Conservation (phyloP, 2,113 vertebrate genomes). For the Malurus alboscapulatus region DNA sequence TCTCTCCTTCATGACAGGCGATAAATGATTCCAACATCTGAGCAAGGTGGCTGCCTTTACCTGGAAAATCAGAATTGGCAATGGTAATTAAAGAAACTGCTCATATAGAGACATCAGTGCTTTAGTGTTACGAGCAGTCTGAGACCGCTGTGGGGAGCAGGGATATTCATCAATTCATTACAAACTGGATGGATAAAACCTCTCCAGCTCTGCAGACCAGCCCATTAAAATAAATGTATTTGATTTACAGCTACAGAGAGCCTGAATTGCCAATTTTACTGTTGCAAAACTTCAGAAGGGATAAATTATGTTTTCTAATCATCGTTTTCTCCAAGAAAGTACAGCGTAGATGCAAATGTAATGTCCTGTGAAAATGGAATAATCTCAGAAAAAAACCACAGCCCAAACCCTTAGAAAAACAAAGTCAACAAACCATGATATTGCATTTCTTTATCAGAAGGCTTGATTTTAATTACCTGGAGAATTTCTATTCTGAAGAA, state of each 20-base stretch:
- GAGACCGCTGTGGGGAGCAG: background rate
- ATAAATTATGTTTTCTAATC: background rate
- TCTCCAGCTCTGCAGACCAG: background rate
- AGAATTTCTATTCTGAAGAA: background rate
- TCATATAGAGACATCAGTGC: background rate
- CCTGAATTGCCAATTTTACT: background rate
- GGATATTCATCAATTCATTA: background rate
- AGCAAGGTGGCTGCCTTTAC: background rate
- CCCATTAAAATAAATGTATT: background rate
- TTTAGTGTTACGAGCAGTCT: background rate
- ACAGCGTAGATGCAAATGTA: background rate
- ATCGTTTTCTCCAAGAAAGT: background rate
- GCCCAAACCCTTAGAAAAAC: background rate
- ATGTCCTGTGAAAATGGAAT: background rate
- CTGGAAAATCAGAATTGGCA: conserved; percentile 46
- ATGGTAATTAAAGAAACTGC: background rate
- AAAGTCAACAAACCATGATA: background rate
- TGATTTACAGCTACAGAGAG: background rate
- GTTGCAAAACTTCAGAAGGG: background rate
- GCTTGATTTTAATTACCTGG: background rate
- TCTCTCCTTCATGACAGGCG: background rate
- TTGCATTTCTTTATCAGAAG: background rate
- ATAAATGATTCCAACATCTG: conserved; percentile 1
- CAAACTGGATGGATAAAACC: background rate
- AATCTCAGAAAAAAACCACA: background rate